These are phyloP conservation scores for Ptilorrhoa leucosticta DNA, from an alignment of 2,113 vertebrate genomes.

Conservation along the genomic window DNA sequence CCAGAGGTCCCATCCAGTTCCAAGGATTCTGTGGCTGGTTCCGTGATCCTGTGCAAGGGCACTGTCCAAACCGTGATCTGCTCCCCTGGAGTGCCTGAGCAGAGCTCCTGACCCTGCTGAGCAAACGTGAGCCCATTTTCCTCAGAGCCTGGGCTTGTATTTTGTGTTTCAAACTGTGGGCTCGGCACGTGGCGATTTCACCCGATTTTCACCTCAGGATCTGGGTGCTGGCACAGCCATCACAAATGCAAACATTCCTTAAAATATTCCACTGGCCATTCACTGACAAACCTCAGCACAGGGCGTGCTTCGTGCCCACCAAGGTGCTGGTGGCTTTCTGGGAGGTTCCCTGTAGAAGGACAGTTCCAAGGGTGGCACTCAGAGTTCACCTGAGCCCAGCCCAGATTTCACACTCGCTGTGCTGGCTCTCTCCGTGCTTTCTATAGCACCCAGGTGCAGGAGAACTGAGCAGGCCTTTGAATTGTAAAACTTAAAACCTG, in stretches of 20 bases:
- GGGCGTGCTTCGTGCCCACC: not conserved
- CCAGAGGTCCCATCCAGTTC: not conserved
- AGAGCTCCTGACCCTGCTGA: not conserved
- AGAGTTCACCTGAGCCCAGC: fast-evolving
- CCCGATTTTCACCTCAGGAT: not conserved
- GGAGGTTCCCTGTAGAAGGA: not conserved
- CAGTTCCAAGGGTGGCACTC: fast-evolving
- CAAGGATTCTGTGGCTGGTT: fast-evolving
- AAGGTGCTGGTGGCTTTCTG: fast-evolving
- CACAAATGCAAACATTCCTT: not conserved
- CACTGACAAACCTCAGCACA: not conserved
- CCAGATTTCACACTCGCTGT: not conserved
- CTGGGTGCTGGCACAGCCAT: not conserved
- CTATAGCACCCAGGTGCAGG: not conserved
- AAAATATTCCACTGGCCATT: not conserved
- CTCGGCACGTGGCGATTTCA: not conserved
- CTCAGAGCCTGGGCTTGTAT: not conserved
- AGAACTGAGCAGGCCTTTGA: not conserved
- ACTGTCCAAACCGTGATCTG: not conserved
- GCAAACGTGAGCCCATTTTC: not conserved
- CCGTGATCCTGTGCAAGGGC: not conserved
- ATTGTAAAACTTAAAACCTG: not conserved
- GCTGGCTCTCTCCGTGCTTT: not conserved
- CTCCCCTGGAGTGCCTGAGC: not conserved
- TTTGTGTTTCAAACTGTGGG: not conserved